Base-by-base conservation (phyloP, 2,113 vertebrate genomes). In the Elaphurus davidianus region DNA sequence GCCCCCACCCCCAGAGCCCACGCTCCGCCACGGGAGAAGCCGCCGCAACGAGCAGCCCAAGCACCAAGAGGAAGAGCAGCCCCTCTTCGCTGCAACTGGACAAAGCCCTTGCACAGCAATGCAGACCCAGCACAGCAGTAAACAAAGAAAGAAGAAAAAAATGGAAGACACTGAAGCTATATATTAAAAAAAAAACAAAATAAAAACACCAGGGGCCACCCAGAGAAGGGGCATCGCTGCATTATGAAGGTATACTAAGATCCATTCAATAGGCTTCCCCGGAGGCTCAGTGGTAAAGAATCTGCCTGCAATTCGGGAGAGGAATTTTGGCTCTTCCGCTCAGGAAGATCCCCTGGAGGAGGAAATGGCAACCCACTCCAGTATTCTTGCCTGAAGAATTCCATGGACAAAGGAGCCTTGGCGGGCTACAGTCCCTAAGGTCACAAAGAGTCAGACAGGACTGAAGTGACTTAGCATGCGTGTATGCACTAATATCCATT, bases 171-270 rank as follows among this genome's bases (percentile, higher is more conserved):
- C 71, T 27, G 21, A 76, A 27, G 40, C 12, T 43, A 27, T 27
- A 74, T 40, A 40, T 43, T 43, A 7, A 43, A 25, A 74, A 74
- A 67, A 62, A 10, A 30, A 33, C n/a, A 21, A 36, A 1, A 36
- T 16, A 21, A 1, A 36, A 17, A 25, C 55, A 57, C 40, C 17
- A 33, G 43, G 19, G 30, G 8, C 28, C 11, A 1, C 43, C 52
- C 54, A 15, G 50, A 90, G 84, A 74, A 33, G 62, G 10, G 47
- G 3, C 12, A 3, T 13, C 2, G 5, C 23, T 9, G 7, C 16
- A 9, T 14, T 8, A 33, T 21, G 2, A 7, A 7, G 10, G 14
- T 7, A 33, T 2, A 11, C n/a, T 7, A 1, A 45, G 1, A 12
- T 5, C 43, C 11, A 0, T 57, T 83, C 21, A 40, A 74, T 40